Conservation (phyloP, 2,888 invertebrate genomes). For the Acrobasis suavella region DNA sequence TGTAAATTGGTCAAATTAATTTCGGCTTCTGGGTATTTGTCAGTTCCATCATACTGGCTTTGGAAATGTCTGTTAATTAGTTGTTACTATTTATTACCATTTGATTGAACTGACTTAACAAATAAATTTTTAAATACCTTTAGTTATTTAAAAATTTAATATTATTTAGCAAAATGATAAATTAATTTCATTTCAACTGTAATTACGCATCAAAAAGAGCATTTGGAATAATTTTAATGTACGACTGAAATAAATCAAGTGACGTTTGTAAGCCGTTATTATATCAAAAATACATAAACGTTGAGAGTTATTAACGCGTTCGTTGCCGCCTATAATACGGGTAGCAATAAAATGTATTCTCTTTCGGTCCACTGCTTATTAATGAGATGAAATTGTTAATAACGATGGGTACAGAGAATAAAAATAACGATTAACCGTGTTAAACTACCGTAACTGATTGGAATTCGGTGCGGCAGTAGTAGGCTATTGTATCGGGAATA, state of each 20-base stretch:
- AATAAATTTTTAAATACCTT: not conserved
- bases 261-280: not conserved
- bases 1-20: conserved; percentile 30
- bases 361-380: conserved; percentile 71
- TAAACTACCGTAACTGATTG: conserved; percentile 78
- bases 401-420: conserved; percentile 63
- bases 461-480: conserved; percentile 65
- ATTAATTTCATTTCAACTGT: not conserved
- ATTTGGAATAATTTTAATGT: not conserved
- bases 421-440: conserved; percentile 77
- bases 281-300: conserved; percentile 39
- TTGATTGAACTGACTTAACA: not conserved
- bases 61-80: conserved; percentile 10
- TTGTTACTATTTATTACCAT: conserved; percentile 9
- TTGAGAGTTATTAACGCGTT: conserved; percentile 63
- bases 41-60: conserved; percentile 6
- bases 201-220: not conserved
- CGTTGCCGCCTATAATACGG: conserved; percentile 55
- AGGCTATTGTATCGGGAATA: conserved; percentile 67
- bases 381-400: conserved; percentile 76
- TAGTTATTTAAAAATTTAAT: not conserved
- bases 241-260: conserved; percentile 5
- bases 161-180: not conserved
- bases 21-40: conserved; percentile 20
- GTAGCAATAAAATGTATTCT: conserved; percentile 61